phyloP scores from a whole-genome alignment of 2,888 invertebrate species.

The Rapana venosa region DNA sequence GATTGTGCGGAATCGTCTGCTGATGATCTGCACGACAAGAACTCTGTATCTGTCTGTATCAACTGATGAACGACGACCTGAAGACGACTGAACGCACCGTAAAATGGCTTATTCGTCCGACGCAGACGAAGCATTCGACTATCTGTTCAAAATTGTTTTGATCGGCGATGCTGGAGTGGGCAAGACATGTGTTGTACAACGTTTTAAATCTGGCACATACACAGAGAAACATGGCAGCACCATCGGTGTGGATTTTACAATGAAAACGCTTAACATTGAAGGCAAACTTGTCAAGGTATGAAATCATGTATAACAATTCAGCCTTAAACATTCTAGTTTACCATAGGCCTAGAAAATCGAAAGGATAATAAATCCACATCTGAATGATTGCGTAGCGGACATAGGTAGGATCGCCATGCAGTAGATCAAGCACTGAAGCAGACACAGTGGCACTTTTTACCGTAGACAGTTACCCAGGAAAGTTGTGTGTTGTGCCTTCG shows the following conservation, averaged over 20 bases:
- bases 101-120: slow-evolving; percentile 56
- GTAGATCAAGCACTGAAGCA: too few relatives aligned
- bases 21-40: not conserved
- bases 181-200: slow-evolving; percentile 96
- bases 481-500: too few relatives aligned
- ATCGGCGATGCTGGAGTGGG: slow-evolving; percentile 85
- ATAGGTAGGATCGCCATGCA: too few relatives aligned
- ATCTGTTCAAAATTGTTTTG: slow-evolving; percentile 95
- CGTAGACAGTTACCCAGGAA: too few relatives aligned
- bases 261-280: slow-evolving; percentile 96
- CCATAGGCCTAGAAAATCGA: too few relatives aligned
- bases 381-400: too few relatives aligned
- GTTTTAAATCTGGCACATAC: slow-evolving; percentile 96
- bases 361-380: too few relatives aligned
- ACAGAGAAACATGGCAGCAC: slow-evolving; percentile 95
- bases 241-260: slow-evolving; percentile 98
- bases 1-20: slow-evolving; percentile 31
- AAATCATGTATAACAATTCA: not conserved
- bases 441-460: too few relatives aligned
- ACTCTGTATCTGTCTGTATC: too few relatives aligned
- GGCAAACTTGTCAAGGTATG: slow-evolving; percentile 95
- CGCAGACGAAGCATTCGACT: slow-evolving; percentile 86
- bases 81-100: not conserved
- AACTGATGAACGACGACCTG: not conserved
- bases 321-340: too few relatives aligned